Percentiles rank a stretch among this genome's conserved stretches.
Conservation (phyloP, 1,140 invertebrate species). For the Micrasema longulum region DNA sequence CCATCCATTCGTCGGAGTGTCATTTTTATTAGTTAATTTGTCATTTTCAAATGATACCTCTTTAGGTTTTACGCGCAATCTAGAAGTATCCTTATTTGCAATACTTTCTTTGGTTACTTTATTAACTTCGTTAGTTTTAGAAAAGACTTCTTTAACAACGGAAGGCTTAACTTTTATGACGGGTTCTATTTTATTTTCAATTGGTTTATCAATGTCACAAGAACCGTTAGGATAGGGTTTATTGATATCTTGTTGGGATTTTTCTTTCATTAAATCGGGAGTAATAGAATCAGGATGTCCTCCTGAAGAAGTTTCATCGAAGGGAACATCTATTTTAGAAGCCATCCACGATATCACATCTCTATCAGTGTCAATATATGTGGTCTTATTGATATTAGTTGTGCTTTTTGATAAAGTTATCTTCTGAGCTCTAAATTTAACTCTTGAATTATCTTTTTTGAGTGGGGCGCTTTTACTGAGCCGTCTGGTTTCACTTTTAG, state of each 20-base stretch:
- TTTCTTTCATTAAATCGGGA: conserved; percentile 13
- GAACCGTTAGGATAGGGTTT: not conserved
- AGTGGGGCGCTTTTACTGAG: conserved; percentile 40
- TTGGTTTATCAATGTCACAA: conserved; percentile 8
- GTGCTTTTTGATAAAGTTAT: conserved; percentile 49
- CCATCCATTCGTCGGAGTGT: conserved; percentile 17
- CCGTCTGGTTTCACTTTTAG: conserved; percentile 24
- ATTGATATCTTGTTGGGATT: conserved; percentile 1
- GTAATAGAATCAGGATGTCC: conserved; percentile 42
- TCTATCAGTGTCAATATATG: conserved; percentile 62
- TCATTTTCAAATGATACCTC: conserved; percentile 36
- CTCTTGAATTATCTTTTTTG: conserved; percentile 27
- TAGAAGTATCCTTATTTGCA: not conserved
- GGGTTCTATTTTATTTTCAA: conserved; percentile 43
- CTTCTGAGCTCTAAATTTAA: conserved; percentile 53
- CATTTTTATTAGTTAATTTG: conserved; percentile 6
- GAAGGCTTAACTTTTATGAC: conserved; percentile 37
- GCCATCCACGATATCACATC: conserved; percentile 68
- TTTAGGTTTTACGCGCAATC: conserved; percentile 26
- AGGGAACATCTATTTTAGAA: conserved; percentile 60
- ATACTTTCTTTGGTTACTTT: not conserved
- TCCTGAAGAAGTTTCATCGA: conserved; percentile 44
- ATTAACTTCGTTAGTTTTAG: conserved; percentile 17
- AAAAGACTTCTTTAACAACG: not conserved
- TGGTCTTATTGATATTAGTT: conserved; percentile 50